phyloP scores from a whole-genome alignment of 2,888 invertebrate genomes.

The Leucania comma region DNA sequence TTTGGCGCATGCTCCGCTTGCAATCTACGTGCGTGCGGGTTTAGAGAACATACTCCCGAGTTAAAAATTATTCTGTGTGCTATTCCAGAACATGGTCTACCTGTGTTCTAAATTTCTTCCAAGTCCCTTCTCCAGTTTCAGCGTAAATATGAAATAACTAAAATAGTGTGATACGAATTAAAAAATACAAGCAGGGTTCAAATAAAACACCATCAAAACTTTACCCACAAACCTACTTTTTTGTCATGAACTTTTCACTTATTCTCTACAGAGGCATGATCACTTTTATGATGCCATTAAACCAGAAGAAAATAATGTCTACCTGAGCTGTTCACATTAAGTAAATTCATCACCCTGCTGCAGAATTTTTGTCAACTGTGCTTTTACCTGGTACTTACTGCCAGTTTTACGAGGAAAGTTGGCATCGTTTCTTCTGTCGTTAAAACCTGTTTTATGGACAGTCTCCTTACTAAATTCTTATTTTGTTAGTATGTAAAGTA shows the following conservation, averaged over 20 bases:
- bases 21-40: no score
- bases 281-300: conserved; percentile 45
- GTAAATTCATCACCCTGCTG: conserved; percentile 41
- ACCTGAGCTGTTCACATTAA: conserved; percentile 35
- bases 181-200: neutral
- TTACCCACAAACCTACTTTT: neutral
- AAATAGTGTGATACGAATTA: neutral
- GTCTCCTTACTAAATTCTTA: conserved; percentile 36
- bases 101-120: no score
- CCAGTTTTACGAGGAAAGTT: conserved; percentile 57
- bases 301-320: conserved; percentile 36
- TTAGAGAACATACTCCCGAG: no score
- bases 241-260: conserved; percentile 9
- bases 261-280: conserved; percentile 5
- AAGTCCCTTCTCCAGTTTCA: no score
- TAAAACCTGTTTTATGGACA: conserved; percentile 56
- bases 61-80: no score
- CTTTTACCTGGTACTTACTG: conserved; percentile 50
- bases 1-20: no score
- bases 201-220: neutral
- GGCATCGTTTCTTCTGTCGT: conserved; percentile 43
- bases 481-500: conserved; percentile 33
- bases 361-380: conserved; percentile 59
- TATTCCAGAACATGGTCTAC: no score
- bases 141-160: no score